phyloP scores from a whole-genome alignment of 2,113 vertebrate species.

The Pelodiscus sinensis region DNA sequence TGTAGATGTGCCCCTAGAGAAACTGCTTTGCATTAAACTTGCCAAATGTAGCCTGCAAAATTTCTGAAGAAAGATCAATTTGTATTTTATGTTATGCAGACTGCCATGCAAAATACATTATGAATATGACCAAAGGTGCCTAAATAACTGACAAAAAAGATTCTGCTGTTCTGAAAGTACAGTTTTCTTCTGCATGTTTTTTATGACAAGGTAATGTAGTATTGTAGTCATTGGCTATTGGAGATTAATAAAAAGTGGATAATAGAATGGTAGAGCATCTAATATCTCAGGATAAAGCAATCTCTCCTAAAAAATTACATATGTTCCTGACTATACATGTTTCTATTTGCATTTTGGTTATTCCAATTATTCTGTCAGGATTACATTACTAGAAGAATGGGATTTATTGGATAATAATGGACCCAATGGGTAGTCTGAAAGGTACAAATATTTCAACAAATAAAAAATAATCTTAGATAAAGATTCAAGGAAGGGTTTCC shows the following conservation, averaged over 20 bases:
- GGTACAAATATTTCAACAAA: neutral
- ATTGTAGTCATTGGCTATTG: neutral
- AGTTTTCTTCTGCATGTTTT: neutral
- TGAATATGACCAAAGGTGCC: neutral
- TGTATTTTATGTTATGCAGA: neutral
- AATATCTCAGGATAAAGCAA: neutral
- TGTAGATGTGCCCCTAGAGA: neutral
- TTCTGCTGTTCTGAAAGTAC: neutral
- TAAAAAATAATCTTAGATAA: neutral
- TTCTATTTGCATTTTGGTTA: neutral
- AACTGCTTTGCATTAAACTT: neutral
- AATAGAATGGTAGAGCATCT: neutral
- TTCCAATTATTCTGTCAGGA: neutral
- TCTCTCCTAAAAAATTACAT: neutral
- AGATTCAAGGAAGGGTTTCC: neutral
- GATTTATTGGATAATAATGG: neutral
- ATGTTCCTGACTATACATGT: neutral
- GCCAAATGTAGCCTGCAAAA: neutral
- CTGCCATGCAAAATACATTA: neutral
- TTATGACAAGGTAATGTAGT: neutral
- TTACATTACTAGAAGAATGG: neutral
- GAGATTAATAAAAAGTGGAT: neutral
- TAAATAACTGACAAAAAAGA: neutral
- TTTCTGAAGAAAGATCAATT: neutral
- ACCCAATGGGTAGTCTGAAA: too few relatives aligned